A percentile compares a stretch with the other conserved stretches of the same genome.
phyloP scores from a whole-genome alignment of 1,140 invertebrate genomes.

The Campoletis sonorensis region DNA sequence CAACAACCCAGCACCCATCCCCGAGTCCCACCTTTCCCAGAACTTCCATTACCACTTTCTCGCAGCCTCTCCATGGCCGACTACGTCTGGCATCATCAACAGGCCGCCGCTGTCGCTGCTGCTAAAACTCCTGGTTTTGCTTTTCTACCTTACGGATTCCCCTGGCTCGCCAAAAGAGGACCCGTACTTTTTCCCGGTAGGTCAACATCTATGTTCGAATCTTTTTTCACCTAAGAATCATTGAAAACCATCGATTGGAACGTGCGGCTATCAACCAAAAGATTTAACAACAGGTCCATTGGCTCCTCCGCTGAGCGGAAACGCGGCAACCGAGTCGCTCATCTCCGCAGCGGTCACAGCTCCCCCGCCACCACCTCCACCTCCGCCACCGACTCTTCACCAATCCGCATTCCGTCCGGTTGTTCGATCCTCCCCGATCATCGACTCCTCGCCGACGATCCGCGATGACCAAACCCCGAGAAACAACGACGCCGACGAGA shows the following conservation, averaged over 20 bases:
- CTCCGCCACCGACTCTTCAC: conserved; percentile 63
- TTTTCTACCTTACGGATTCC: conserved; percentile 79
- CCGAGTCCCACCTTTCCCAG: conserved; percentile 78
- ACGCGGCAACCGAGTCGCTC: conserved; percentile 63
- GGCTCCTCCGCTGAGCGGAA: conserved; percentile 65
- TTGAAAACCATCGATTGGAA: too few relatives aligned
- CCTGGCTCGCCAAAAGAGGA: conserved; percentile 78
- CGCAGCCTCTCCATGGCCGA: conserved; percentile 80
- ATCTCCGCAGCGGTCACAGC: conserved; percentile 60
- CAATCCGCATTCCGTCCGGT: conserved; percentile 84
- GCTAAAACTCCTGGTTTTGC: conserved; percentile 72
- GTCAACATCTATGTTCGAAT: neutral
- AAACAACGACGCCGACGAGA: conserved; percentile 56
- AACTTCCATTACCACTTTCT: conserved; percentile 78
- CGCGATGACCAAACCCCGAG: conserved; percentile 37
- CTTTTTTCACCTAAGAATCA: too few relatives aligned
- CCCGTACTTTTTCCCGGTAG: conserved; percentile 77
- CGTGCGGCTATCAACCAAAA: neutral
- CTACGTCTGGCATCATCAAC: conserved; percentile 81
- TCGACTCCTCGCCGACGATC: conserved; percentile 53
- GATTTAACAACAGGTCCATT: conserved; percentile 60
- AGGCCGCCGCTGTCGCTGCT: conserved; percentile 74
- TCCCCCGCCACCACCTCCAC: conserved; percentile 52
- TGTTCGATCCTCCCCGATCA: conserved; percentile 65
- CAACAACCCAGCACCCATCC: conserved; percentile 73